These are phyloP conservation scores for Natator depressus DNA, from an alignment of 2,113 vertebrate genomes.

Conservation along the genomic window DNA sequence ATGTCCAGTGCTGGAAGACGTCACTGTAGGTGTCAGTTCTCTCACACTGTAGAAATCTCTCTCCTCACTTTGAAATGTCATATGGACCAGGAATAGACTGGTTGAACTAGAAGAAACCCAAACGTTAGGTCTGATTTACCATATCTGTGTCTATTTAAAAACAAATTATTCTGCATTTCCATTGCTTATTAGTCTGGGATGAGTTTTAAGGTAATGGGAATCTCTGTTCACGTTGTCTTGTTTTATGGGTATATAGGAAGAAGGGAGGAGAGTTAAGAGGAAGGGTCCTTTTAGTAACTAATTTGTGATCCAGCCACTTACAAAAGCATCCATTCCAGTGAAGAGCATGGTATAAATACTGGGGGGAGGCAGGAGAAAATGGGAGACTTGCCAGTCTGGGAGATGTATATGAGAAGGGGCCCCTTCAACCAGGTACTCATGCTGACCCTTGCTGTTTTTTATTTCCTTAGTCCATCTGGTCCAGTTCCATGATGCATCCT, in stretches of 20 bases:
- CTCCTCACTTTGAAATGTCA: neutral
- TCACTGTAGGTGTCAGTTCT: neutral
- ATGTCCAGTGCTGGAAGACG: neutral
- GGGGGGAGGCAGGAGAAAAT: neutral
- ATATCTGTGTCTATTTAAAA: neutral
- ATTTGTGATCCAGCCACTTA: neutral
- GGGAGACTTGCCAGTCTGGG: neutral
- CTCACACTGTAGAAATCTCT: neutral
- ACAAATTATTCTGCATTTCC: neutral
- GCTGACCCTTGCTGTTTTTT: slow-evolving; percentile 35
- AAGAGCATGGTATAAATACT: neutral
- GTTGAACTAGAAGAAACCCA: neutral
- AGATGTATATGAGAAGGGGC: neutral
- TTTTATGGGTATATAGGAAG: neutral
- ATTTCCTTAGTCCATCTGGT: slow-evolving; percentile 96
- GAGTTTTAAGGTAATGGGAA: neutral
- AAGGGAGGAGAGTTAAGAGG: neutral
- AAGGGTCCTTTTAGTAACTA: slow-evolving; percentile 2
- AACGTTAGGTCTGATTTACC: neutral
- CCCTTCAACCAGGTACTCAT: neutral
- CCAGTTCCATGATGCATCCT: slow-evolving; percentile 99
- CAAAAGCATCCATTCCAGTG: neutral
- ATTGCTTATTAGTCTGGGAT: neutral
- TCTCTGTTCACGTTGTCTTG: neutral
- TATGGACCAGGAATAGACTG: neutral